Percentiles rank a stretch among this genome's conserved stretches.
These are phyloP conservation scores for Pygoscelis adeliae DNA, from an alignment of 2,113 vertebrate species.

Conservation along the genomic window DNA sequence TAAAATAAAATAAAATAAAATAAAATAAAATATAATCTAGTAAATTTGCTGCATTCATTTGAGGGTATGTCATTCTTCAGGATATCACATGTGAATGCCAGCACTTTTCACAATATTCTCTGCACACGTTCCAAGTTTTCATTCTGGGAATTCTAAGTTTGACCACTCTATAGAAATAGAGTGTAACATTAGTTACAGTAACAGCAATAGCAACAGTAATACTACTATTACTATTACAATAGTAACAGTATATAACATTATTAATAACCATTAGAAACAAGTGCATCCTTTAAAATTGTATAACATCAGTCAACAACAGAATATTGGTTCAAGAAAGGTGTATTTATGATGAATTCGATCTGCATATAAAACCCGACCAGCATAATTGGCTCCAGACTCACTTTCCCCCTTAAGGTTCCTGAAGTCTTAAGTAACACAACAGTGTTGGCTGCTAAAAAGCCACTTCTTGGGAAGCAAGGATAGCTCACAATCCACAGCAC, in stretches of 20 bases:
- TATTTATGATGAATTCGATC: neutral
- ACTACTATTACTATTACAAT: neutral
- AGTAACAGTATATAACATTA: neutral
- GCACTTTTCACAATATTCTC: neutral
- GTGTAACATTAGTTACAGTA: neutral
- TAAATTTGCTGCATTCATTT: neutral
- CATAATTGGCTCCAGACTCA: neutral
- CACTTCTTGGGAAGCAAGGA: neutral
- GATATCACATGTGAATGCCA: neutral
- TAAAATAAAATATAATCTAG: neutral
- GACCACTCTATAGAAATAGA: neutral
- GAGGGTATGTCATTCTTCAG: neutral
- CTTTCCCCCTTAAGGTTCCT: neutral
- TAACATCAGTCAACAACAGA: neutral
- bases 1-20: neutral
- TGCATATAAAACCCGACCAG: neutral
- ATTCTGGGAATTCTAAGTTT: neutral
- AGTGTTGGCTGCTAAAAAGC: neutral
- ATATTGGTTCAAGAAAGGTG: neutral
- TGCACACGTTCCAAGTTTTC: neutral
- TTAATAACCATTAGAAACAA: neutral
- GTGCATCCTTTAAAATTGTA: neutral
- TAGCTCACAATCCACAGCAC: neutral
- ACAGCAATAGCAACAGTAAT: neutral
- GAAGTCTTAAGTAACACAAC: neutral